Evolutionary conservation across 2,888 invertebrate genomes (phyloP).

Genomic region (Eurytoma adleriae): DNA sequence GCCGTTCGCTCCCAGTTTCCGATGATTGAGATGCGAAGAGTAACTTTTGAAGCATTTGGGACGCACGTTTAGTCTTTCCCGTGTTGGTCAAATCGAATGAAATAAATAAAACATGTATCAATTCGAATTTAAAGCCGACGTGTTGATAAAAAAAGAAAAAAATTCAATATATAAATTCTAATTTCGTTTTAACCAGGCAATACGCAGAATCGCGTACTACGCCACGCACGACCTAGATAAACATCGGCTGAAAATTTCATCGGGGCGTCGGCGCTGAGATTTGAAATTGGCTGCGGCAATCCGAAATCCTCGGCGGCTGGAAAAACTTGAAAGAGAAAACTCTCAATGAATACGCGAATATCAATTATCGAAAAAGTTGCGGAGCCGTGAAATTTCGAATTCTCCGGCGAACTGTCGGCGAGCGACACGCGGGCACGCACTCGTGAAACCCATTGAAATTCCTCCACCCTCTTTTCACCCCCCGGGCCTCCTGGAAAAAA

Average conservation of each 20-base stretch:
- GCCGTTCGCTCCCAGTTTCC: neutral
- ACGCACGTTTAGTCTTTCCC: neutral
- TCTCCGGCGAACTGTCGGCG: neutral
- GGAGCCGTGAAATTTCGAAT: slow-evolving; percentile 15
- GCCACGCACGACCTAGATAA: no score
- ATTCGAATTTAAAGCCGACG: no score
- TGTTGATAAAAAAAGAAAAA: no score
- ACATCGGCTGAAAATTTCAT: no score
- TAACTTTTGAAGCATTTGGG: neutral
- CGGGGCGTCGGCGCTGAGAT: no score
- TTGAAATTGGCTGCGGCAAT: no score
- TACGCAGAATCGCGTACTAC: no score
- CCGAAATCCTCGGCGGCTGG: no score
- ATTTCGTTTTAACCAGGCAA: no score
- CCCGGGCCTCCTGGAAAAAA: neutral
- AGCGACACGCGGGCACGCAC: neutral
- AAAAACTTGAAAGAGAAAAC: slow-evolving; percentile 9
- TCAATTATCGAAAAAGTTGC: slow-evolving; percentile 31
- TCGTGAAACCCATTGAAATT: slow-evolving; percentile 37
- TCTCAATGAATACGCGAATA: slow-evolving; percentile 12
- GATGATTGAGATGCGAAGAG: neutral
- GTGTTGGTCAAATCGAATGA: no score
- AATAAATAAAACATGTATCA: no score
- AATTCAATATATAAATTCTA: no score
- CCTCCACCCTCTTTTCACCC: neutral